Conservation (phyloP, 2,113 vertebrate species). For the Mus pahari region DNA sequence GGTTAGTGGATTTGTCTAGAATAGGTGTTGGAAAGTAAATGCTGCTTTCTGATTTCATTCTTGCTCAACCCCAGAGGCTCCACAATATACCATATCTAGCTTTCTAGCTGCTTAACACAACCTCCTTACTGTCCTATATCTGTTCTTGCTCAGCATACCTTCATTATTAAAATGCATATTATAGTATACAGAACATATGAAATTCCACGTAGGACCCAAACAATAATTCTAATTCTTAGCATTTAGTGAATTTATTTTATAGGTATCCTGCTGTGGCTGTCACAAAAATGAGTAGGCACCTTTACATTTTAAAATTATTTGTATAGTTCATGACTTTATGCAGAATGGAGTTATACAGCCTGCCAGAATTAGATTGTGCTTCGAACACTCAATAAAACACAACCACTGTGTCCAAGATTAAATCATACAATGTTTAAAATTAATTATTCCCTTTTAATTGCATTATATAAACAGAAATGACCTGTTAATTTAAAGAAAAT, state of each 20-base stretch:
- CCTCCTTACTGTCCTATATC: constrained; percentile 75
- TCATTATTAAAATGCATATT: constrained; percentile 83
- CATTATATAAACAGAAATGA: constrained; percentile 88
- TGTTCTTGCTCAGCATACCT: constrained; percentile 79
- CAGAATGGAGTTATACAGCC: constrained; percentile 71
- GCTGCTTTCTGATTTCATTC: constrained; percentile 75
- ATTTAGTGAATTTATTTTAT: constrained; percentile 71
- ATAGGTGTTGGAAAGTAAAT: constrained; percentile 73
- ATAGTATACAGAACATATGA: constrained; percentile 59
- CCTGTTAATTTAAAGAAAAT: constrained; percentile 90
- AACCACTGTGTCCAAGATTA: constrained; percentile 78
- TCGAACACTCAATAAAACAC: constrained; percentile 73
- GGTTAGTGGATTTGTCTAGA: constrained; percentile 73
- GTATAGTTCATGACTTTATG: constrained; percentile 67
- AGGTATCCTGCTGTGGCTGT: constrained; percentile 68
- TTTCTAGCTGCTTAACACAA: constrained; percentile 68
- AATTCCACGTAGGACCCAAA: constrained; percentile 76
- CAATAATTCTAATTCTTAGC: constrained; percentile 77
- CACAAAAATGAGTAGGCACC: constrained; percentile 75
- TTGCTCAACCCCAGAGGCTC: constrained; percentile 74
- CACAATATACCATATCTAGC: constrained; percentile 60
- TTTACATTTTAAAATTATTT: constrained; percentile 73
- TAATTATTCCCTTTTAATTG: constrained; percentile 89
- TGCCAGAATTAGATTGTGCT: constrained; percentile 52
- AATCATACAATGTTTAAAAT: constrained; percentile 84